A percentile compares a stretch with the other conserved stretches of the same genome.
Conservation (phyloP, 2,113 vertebrate species). For the Plecturocebus donacophilus region DNA sequence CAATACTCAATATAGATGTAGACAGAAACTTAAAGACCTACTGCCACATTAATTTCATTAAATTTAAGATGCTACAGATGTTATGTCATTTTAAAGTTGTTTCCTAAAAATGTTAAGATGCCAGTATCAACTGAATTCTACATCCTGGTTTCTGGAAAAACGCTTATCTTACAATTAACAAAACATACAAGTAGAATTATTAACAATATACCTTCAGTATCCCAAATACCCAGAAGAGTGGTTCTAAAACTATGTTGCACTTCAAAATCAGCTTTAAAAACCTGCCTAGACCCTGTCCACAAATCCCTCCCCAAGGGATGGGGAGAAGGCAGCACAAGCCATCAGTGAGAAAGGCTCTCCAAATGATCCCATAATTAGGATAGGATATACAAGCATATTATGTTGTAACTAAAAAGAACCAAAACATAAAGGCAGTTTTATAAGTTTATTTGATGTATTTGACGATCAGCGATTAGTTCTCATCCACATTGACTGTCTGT, state of each 20-base stretch:
- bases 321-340: background rate
- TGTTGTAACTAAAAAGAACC: background rate
- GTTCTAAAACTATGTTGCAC: background rate
- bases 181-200: background rate
- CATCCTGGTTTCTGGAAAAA: background rate
- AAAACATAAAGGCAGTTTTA: constrained; percentile 34
- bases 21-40: background rate
- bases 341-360: background rate
- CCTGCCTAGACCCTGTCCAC: background rate
- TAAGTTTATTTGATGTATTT: constrained; percentile 86
- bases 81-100: background rate
- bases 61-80: background rate
- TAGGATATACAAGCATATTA: background rate
- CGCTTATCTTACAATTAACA: background rate
- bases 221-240: background rate
- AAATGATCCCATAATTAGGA: background rate
- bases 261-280: background rate
- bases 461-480: constrained; percentile 88
- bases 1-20: background rate
- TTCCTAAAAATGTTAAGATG: background rate
- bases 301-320: background rate
- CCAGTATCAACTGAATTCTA: background rate
- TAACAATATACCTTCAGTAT: background rate
- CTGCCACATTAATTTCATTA: background rate
- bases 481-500: constrained; percentile 98